Evolutionary conservation across 2,113 vertebrate species (phyloP).

Genomic region (Calidris pygmaea): DNA sequence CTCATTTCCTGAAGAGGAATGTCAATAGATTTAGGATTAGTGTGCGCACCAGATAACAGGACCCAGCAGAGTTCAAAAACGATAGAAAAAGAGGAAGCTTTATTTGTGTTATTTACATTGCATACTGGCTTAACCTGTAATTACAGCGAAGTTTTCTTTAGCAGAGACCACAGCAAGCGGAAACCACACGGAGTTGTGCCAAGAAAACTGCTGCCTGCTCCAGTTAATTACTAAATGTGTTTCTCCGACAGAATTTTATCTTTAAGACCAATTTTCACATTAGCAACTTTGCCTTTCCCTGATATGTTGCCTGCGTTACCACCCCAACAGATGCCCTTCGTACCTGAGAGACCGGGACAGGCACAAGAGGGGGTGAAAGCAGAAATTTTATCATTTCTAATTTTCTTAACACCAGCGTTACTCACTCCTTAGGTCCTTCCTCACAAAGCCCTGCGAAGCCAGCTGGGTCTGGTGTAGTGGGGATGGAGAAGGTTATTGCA

Average conservation of each 20-base stretch:
- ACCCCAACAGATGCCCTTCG: accelerated
- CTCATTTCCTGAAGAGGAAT: background rate
- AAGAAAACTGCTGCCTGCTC: slow-evolving; percentile 25
- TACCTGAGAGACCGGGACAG: too few species aligned
- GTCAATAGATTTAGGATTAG: background rate
- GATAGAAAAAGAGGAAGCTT: background rate
- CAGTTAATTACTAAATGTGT: slow-evolving; percentile 14
- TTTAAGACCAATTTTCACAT: slow-evolving; percentile 53
- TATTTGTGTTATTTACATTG: slow-evolving; percentile 47
- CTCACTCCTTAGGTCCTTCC: background rate
- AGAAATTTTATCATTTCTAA: background rate
- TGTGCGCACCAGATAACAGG: background rate
- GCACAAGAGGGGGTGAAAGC: background rate
- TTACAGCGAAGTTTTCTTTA: slow-evolving; percentile 54
- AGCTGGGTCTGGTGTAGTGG: accelerated
- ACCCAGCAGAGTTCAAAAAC: background rate
- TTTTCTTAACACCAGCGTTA: background rate
- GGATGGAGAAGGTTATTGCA: background rate
- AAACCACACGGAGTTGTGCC: slow-evolving; percentile 28
- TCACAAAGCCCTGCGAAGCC: too few species aligned
- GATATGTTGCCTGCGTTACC: accelerated
- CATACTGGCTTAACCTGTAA: background rate
- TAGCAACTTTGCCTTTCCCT: background rate
- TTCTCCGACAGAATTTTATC: slow-evolving; percentile 21
- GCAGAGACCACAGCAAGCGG: slow-evolving; percentile 26